Base-by-base conservation (phyloP, 2,888 invertebrate genomes). In the Nephrotoma appendiculata region DNA sequence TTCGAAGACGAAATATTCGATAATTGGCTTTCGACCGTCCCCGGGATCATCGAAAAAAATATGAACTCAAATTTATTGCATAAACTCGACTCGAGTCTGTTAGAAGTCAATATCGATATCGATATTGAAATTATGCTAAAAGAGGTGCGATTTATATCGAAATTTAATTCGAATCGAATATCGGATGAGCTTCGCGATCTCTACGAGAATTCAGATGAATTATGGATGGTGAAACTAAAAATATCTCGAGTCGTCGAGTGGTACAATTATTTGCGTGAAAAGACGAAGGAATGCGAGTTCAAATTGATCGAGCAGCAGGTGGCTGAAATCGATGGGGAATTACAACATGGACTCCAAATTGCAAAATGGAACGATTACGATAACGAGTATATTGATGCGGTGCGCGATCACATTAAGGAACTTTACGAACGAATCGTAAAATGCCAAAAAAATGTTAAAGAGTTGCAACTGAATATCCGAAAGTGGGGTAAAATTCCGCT, bases 301-400 rank as follows among this genome's bases (percentile, higher is more conserved):
- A 94, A 94, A 19, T 93, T 98, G 57, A 94, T 98, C 87, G 93
- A 94, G 88, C 93, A 94, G 86, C 97, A 98, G 91, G 93, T 98
- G 87, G 92, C 93, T 1, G 93, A 93, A n/a, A 95, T 98, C 86
- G 96, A 98, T 90, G 89, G 91, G 0, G 91, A 95, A 86, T 93
- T 98, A 87, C 93, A 94, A 85, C 92, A 94, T 7, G 95, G 96
- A 0, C 94, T 96, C 84, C 93, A 93, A 86, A 92, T 93, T 41
- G 93, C 95, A 85, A 95, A 94, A 86, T 98, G 98, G 98, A 94
- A 95, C 88, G 94, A 94, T 87, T 94, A 95, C 89, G 95, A 97
- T 96, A 91, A 91, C 89, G 94, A 94, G 2, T 95, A 95, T 92
- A 94, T 97, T 89, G 93, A 94, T 7, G 93, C 93, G 87, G 94